Evolutionary conservation across 2,797 vertebrate species (phyloP).

Genomic region (Chromis chromis): DNA sequence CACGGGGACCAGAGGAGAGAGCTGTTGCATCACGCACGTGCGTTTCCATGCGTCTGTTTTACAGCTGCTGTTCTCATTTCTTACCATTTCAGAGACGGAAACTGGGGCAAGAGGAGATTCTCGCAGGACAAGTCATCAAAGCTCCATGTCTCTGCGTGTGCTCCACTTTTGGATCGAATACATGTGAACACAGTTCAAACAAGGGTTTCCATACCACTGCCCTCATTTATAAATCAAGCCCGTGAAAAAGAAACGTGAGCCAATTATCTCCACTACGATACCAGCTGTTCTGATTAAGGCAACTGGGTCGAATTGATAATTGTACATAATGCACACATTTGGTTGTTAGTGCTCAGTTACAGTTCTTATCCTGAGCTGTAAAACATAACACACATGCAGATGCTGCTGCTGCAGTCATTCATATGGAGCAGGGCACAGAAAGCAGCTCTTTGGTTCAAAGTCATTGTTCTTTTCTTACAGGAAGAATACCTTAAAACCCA

Average conservation of each 20-base stretch:
- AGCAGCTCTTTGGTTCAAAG: constrained; percentile 50
- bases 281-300: constrained; percentile 42
- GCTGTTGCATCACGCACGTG: constrained; percentile 56
- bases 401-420: constrained; percentile 58
- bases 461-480: constrained; percentile 23
- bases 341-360: constrained; percentile 26
- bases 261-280: constrained; percentile 34
- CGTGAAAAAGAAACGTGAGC: constrained; percentile 25
- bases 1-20: constrained; percentile 21
- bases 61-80: constrained; percentile 74
- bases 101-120: constrained; percentile 74
- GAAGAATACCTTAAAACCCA: constrained; percentile 39
- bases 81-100: constrained; percentile 60
- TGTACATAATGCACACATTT: constrained; percentile 12
- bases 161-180: constrained; percentile 56
- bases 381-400: constrained; percentile 22
- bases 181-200: constrained; percentile 63
- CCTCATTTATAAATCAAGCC: constrained; percentile 50
- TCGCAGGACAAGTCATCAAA: constrained; percentile 75
- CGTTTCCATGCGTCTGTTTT: constrained; percentile 61
- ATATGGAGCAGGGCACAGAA: constrained; percentile 49
- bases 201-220: constrained; percentile 53
- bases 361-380: constrained; percentile 18
- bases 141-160: constrained; percentile 37
- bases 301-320: constrained; percentile 48